Conservation (phyloP, 2,797 vertebrate species). For the Odontamblyopus rebecca region DNA sequence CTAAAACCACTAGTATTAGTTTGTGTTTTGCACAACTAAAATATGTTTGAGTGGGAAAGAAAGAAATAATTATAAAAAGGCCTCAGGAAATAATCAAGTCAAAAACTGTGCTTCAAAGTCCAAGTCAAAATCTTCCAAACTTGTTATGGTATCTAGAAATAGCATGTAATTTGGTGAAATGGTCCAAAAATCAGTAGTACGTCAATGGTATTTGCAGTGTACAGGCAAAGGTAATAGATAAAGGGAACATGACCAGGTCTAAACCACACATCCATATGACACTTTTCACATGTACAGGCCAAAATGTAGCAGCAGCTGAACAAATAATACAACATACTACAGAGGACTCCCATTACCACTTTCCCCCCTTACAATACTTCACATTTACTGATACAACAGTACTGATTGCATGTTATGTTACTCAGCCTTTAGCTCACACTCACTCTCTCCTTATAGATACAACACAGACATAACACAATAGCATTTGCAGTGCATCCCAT, state of each 20-base stretch:
- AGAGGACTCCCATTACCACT: background rate
- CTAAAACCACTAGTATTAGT: too few relatives aligned
- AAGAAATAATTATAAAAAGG: background rate
- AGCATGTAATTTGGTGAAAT: constrained; percentile 1
- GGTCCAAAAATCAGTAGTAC: constrained; percentile 27
- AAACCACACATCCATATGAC: constrained; percentile 55
- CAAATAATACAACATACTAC: background rate
- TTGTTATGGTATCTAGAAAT: constrained; percentile 1
- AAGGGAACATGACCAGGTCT: constrained; percentile 49
- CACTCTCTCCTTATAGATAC: background rate
- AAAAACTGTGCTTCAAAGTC: background rate
- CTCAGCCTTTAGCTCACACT: background rate
- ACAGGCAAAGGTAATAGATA: constrained; percentile 31
- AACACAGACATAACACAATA: background rate
- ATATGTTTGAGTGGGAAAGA: background rate
- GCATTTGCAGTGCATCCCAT: background rate
- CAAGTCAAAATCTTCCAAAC: background rate
- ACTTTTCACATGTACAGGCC: constrained; percentile 65
- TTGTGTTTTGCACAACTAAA: background rate
- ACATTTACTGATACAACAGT: background rate
- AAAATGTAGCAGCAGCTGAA: constrained; percentile 53
- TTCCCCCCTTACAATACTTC: too few relatives aligned
- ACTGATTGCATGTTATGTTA: background rate
- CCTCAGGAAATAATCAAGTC: background rate
- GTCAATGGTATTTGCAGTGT: constrained; percentile 25